A percentile compares a stretch with the other conserved stretches of the same genome.
These are phyloP conservation scores for Rhyacichthys aspro DNA, from an alignment of 2,797 vertebrate genomes.

Conservation along the genomic window DNA sequence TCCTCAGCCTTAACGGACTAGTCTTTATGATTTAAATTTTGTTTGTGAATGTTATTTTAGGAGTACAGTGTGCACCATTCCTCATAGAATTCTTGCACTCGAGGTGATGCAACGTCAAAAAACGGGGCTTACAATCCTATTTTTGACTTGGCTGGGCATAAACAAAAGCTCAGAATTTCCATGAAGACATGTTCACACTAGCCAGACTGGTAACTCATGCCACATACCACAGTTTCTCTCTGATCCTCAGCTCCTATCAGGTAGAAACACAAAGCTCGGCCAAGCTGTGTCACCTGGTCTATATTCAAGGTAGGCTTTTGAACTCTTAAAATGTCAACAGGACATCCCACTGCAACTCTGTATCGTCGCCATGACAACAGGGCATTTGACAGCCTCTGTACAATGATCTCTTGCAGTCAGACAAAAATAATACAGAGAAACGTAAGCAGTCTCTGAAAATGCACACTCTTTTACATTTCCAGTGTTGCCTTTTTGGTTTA, in stretches of 20 bases:
- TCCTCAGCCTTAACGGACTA: too few relatives aligned
- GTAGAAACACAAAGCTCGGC: slow-evolving; percentile 50
- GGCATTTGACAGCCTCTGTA: slow-evolving; percentile 48
- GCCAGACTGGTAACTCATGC: neutral
- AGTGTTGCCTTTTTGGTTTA: neutral
- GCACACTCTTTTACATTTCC: neutral
- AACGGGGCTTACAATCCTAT: too few relatives aligned
- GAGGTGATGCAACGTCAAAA: too few relatives aligned
- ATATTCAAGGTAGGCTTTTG: slow-evolving; percentile 57
- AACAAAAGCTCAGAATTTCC: too few relatives aligned
- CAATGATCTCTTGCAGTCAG: slow-evolving; percentile 45
- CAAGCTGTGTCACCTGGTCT: slow-evolving; percentile 46
- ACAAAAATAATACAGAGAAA: slow-evolving; percentile 50
- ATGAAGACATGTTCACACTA: too few relatives aligned
- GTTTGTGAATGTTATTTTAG: too few relatives aligned
- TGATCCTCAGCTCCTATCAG: slow-evolving; percentile 53
- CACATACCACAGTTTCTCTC: slow-evolving; percentile 31
- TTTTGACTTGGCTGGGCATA: too few relatives aligned
- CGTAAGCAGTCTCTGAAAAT: slow-evolving; percentile 27
- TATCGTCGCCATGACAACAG: slow-evolving; percentile 65
- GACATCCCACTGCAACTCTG: slow-evolving; percentile 32
- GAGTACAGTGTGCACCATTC: too few relatives aligned
- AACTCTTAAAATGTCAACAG: slow-evolving; percentile 68
- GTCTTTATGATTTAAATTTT: too few relatives aligned
- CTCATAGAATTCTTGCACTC: too few relatives aligned